Evolutionary conservation across 2,797 vertebrate species (phyloP).

Genomic region (Urophycis tenuis): DNA sequence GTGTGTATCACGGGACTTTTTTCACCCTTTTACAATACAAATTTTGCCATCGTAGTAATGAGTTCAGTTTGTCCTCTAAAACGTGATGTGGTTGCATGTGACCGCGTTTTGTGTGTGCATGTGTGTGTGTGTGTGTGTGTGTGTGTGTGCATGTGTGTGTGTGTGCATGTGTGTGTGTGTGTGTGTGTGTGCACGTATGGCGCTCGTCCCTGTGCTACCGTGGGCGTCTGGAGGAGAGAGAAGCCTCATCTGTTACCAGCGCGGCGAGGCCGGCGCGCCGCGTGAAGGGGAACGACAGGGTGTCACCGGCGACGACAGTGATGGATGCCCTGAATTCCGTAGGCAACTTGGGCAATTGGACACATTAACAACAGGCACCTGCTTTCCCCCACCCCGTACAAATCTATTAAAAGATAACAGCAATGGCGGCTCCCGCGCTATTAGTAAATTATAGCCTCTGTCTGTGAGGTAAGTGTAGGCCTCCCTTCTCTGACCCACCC

Average conservation of each 20-base stretch:
- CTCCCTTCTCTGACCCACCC: conserved; percentile 34
- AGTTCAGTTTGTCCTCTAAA: conserved; percentile 55
- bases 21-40: background rate
- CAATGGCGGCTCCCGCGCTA: conserved; percentile 71
- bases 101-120: conserved; percentile 3
- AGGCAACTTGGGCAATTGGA: conserved; percentile 80
- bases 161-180: conserved; percentile 36
- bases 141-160: conserved; percentile 15
- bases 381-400: conserved; percentile 72
- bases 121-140: conserved; percentile 10
- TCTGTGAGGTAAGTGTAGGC: conserved; percentile 57
- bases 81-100: conserved; percentile 14
- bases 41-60: conserved; percentile 5
- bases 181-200: conserved; percentile 58
- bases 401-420: conserved; percentile 86
- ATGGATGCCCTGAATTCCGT: conserved; percentile 78
- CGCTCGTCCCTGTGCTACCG: conserved; percentile 58
- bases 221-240: conserved; percentile 69
- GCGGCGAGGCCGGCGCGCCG: conserved; percentile 61
- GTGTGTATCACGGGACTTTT: background rate
- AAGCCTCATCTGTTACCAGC: conserved; percentile 74
- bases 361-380: conserved; percentile 82
- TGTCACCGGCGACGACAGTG: conserved; percentile 73
- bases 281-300: conserved; percentile 75
- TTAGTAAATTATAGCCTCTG: conserved; percentile 78